Conservation (phyloP, 2,113 vertebrate genomes). For the Dicaeum eximium region DNA sequence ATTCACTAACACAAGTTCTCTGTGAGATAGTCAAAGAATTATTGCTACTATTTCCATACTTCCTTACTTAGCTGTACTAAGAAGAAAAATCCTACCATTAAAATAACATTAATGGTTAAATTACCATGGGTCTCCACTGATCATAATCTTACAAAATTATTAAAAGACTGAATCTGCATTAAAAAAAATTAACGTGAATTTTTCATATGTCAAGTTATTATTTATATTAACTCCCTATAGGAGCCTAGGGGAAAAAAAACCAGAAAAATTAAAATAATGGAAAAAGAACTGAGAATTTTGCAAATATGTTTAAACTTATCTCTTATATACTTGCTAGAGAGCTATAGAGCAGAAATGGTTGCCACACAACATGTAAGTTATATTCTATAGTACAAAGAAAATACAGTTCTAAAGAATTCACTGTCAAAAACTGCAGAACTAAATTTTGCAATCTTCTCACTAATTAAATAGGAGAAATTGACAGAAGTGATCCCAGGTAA, state of each 20-base stretch:
- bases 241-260: accelerated
- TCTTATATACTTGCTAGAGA: neutral
- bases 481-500: neutral
- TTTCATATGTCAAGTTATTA: neutral
- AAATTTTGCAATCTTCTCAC: neutral
- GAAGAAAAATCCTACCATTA: neutral
- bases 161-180: neutral
- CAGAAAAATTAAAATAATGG: neutral
- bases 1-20: constrained; percentile 5
- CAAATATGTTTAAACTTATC: neutral
- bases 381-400: neutral
- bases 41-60: neutral
- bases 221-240: neutral
- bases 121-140: neutral
- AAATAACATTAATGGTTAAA: neutral
- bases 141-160: neutral
- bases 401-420: neutral
- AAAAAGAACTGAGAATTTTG: neutral
- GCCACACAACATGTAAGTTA: neutral
- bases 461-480: neutral
- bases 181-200: neutral
- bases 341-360: neutral
- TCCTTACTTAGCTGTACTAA: neutral
- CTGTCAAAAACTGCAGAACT: neutral
- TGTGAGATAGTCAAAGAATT: neutral